Base-by-base conservation (phyloP, 2,113 vertebrate genomes). In the Morone saxatilis region DNA sequence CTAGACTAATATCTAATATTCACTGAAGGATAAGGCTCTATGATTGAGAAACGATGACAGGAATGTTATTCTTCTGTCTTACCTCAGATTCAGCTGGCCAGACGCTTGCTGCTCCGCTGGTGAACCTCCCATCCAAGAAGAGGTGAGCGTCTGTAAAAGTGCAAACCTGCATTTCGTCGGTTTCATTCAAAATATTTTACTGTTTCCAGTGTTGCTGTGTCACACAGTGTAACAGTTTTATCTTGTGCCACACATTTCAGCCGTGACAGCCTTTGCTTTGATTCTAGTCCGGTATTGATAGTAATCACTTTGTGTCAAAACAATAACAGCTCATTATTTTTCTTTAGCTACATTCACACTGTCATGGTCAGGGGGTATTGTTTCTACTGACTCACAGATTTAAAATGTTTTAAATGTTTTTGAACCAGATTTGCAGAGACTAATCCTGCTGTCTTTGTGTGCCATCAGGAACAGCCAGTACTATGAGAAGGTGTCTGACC, bases 401-500 rank as follows among this genome's bases (percentile, higher is more conserved):
- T 48, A 19, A 17, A n/a, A 31, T 31, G 51, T 47, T 22, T 11
- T 20, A 40, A 36, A 41, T 31, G 13, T 45, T 67, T 62, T 17
- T 1, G 48, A 36, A 57, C 13, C 10, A 57, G 8, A 70, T 36
- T 50, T 67, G 12, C 25, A 8, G 11, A 22, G 7, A 71, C 59
- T 78, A 67, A 88, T 51, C 48, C 17, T 40, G 22, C 41, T 67
- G 19, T 81, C 17, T 72, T 54, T 65, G 56, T 77, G 72, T 82
- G 9, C 54, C 25, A 70, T 57, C 75, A 99, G 98, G 93, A 99
- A 99, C 54, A 96, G 96, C 67, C 98, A 99, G 89, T 99, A 99
- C 92, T 99, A 99, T 0, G 98, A 99, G 91, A 99, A 99, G 93
- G 97, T 99, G 89, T 96, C 97, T 0, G 98, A 99, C 80, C 98